A percentile compares a stretch with the other conserved stretches of the same genome.
Conservation (phyloP, 2,113 vertebrate genomes). For the Marcusenius ussheri region DNA sequence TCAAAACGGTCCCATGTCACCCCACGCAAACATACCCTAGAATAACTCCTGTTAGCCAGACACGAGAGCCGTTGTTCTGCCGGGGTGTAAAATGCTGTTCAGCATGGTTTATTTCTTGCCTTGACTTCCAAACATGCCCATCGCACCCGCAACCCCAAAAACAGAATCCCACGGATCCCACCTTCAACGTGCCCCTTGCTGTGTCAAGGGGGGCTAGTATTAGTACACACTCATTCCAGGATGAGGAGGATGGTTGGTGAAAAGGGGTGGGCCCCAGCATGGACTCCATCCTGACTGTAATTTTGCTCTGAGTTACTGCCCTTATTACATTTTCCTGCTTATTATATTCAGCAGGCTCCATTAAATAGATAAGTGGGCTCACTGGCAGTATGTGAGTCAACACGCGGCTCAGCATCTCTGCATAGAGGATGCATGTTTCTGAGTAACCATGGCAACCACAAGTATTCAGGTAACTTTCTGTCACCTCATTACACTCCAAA, state of each 20-base stretch:
- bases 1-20: conserved; percentile 54
- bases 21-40: conserved; percentile 5
- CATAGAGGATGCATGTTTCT: neutral
- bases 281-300: neutral
- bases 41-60: conserved; percentile 18
- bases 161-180: neutral
- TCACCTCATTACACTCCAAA: neutral
- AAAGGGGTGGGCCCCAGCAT: neutral
- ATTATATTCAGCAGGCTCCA: neutral
- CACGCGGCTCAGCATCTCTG: neutral
- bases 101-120: neutral
- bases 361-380: neutral
- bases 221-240: neutral
- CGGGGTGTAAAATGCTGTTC: neutral
- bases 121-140: neutral
- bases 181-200: too few species aligned
- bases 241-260: too few species aligned
- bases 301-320: neutral
- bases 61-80: neutral
- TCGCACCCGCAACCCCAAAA: neutral
- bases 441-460: neutral
- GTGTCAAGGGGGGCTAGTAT: neutral
- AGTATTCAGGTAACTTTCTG: neutral
- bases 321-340: neutral
- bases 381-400: neutral